Percentiles rank a stretch among this genome's conserved stretches.
phyloP scores from a whole-genome alignment of 2,797 vertebrate species.

The Typhlichthys subterraneus region DNA sequence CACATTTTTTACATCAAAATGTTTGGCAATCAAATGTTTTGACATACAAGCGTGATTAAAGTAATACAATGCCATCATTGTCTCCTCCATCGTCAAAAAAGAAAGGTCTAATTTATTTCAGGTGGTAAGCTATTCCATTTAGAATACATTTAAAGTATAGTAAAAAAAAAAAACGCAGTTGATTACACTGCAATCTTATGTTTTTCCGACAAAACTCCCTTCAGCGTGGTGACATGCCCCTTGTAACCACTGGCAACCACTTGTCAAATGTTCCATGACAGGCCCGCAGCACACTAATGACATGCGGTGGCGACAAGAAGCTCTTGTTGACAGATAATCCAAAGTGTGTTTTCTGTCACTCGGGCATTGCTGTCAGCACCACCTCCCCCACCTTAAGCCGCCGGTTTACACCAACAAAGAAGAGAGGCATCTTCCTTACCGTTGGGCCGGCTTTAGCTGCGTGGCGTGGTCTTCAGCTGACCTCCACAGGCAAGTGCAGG shows the following conservation, averaged over 20 bases:
- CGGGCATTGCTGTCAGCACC: constrained; percentile 58
- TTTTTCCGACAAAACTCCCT: neutral
- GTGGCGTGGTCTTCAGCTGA: constrained; percentile 78
- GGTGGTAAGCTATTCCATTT: neutral
- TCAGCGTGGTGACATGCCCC: constrained; percentile 8
- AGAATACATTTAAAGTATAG: too few species aligned
- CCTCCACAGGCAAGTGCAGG: constrained; percentile 76
- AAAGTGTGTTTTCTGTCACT: constrained; percentile 61
- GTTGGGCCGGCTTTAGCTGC: constrained; percentile 81
- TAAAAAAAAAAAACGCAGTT: too few species aligned
- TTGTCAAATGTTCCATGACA: constrained; percentile 56
- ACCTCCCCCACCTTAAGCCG: constrained; percentile 65
- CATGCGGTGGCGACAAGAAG: constrained; percentile 43
- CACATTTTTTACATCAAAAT: too few species aligned
- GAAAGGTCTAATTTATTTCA: constrained; percentile 11
- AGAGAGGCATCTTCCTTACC: constrained; percentile 80
- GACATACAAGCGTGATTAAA: too few species aligned
- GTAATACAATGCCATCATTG: neutral
- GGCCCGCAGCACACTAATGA: constrained; percentile 34
- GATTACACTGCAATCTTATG: too few species aligned
- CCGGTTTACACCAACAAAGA: constrained; percentile 78
- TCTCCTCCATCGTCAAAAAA: constrained; percentile 32
- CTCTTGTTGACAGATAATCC: constrained; percentile 70
- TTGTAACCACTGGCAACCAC: constrained; percentile 25
- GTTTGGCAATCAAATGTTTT: too few species aligned